Evolutionary conservation across 2,113 vertebrate species (phyloP).

Genomic region (Ophiodon elongatus): DNA sequence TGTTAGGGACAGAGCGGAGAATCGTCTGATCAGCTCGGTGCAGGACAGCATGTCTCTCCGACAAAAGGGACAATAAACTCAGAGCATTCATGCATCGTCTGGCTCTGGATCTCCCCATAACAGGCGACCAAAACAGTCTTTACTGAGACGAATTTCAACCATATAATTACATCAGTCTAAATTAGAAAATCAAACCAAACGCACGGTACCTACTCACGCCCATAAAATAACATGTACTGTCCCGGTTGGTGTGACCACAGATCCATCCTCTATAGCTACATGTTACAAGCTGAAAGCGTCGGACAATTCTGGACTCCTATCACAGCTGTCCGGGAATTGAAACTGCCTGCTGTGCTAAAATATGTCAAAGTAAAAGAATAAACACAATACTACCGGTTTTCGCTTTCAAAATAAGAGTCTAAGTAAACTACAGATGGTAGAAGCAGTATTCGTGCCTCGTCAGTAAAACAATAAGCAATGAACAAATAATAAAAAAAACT

Average conservation of each 20-base stretch:
- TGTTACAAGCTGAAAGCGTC: too few species aligned
- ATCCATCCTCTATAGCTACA: neutral
- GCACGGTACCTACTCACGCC: neutral
- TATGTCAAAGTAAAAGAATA: neutral
- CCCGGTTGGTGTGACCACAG: neutral
- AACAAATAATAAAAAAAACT: too few species aligned
- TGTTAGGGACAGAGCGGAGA: neutral
- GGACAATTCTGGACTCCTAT: too few species aligned
- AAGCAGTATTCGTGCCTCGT: too few species aligned
- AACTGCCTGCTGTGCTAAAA: constrained; percentile 34
- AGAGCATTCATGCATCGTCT: neutral
- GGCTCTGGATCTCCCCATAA: neutral
- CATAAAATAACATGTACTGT: neutral
- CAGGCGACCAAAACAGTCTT: neutral
- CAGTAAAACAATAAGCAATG: too few species aligned
- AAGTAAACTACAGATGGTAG: too few species aligned
- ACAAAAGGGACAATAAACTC: too few species aligned
- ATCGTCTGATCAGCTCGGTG: constrained; percentile 24
- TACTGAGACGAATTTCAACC: neutral
- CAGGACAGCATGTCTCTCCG: constrained; percentile 4
- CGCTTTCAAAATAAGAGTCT: too few species aligned
- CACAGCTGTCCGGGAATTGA: constrained; percentile 10
- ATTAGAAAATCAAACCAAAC: neutral
- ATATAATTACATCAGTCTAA: neutral
- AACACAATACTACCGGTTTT: neutral